These are phyloP conservation scores for Nerophis ophidion DNA, from an alignment of 2,113 vertebrate genomes.

Conservation along the genomic window DNA sequence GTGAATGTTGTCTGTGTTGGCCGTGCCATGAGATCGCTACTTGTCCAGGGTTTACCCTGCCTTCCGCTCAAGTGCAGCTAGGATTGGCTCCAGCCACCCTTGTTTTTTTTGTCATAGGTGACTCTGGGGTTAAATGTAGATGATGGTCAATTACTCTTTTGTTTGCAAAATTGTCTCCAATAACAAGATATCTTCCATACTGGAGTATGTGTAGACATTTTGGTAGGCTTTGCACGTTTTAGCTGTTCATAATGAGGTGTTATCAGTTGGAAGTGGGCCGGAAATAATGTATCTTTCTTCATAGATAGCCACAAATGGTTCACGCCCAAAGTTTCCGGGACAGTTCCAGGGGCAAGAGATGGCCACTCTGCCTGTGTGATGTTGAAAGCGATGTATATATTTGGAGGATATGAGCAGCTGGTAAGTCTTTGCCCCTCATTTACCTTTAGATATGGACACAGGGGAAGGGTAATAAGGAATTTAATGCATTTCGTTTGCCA, in stretches of 20 bases:
- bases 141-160: no score
- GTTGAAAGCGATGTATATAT: conserved; percentile 93
- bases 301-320: conserved; percentile 88
- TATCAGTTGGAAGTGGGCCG: background rate
- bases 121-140: no score
- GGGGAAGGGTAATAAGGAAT: conserved; percentile 7
- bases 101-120: no score
- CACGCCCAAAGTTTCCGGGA: conserved; percentile 87
- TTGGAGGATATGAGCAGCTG: conserved; percentile 97
- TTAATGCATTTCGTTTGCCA: conserved; percentile 13
- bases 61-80: no score
- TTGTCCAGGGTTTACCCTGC: no score
- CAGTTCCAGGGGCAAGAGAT: conserved; percentile 89
- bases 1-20: no score
- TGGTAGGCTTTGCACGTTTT: no score
- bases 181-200: no score
- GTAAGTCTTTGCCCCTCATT: conserved; percentile 65
- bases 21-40: no score
- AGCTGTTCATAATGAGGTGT: background rate
- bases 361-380: conserved; percentile 93
- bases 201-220: no score
- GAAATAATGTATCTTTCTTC: conserved; percentile 12
- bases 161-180: no score
- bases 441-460: background rate
- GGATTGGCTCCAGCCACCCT: no score